Percentiles rank a stretch among this genome's conserved stretches.
Evolutionary conservation across 2,797 vertebrate genomes (phyloP).

Genomic region (Capromys pilorides): DNA sequence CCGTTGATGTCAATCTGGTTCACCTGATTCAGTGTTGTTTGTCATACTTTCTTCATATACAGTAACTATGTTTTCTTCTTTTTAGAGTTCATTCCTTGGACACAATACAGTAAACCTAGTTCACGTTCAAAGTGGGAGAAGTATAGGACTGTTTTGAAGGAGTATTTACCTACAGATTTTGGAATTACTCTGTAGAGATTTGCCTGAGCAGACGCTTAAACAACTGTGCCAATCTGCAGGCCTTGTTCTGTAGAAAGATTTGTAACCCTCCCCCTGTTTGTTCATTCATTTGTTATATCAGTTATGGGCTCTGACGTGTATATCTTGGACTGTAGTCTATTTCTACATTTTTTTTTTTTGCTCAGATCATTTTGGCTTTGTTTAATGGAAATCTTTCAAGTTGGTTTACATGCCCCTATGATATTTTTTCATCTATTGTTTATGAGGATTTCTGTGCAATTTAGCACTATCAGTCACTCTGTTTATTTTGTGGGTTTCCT

Average conservation of each 20-base stretch:
- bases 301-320: background rate
- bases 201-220: too few relatives aligned
- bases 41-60: background rate
- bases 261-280: background rate
- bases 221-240: too few relatives aligned
- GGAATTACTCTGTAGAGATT: background rate
- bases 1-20: background rate
- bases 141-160: background rate
- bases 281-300: background rate
- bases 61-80: slow-evolving; percentile 8
- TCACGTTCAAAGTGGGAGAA: background rate
- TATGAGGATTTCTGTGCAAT: background rate
- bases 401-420: slow-evolving; percentile 25
- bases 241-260: background rate
- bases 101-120: background rate
- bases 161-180: background rate
- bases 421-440: background rate
- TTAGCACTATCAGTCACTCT: background rate
- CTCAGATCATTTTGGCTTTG: background rate
- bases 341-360: background rate
- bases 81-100: background rate
- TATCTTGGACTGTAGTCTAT: background rate
- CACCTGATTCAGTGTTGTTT: background rate
- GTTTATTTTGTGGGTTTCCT: background rate
- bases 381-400: background rate